Percentiles rank a stretch among this genome's conserved stretches.
Conservation (phyloP, 2,113 vertebrate species). For the Platichthys flesus region DNA sequence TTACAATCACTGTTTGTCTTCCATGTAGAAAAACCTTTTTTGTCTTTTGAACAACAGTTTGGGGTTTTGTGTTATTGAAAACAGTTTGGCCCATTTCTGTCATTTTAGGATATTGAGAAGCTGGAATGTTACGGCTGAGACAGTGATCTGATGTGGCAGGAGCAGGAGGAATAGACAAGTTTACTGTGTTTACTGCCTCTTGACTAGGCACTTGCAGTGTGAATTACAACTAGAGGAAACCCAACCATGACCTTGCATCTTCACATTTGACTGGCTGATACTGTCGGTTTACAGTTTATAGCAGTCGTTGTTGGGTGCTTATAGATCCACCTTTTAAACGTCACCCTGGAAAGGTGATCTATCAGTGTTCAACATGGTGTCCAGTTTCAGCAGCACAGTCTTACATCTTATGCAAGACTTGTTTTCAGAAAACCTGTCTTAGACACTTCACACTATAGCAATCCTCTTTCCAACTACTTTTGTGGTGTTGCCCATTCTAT, state of each 20-base stretch:
- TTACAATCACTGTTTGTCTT: no score
- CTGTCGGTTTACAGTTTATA: neutral
- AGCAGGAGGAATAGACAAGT: neutral
- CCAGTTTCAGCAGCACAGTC: neutral
- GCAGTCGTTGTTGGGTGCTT: neutral
- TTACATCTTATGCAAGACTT: neutral
- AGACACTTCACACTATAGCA: neutral
- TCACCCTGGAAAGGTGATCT: neutral
- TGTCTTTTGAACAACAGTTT: no score
- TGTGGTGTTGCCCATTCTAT: neutral
- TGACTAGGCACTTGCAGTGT: slow-evolving; percentile 2
- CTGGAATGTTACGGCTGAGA: neutral
- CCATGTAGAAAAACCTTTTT: neutral
- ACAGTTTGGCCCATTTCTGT: neutral
- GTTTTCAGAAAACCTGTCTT: slow-evolving; percentile 11
- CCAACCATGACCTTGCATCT: neutral
- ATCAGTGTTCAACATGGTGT: neutral
- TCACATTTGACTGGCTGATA: neutral
- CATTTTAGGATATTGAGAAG: neutral
- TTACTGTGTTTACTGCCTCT: neutral
- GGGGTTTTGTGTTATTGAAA: neutral
- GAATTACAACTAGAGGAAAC: neutral
- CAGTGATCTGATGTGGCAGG: neutral
- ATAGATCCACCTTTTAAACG: neutral
- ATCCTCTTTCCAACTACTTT: slow-evolving; percentile 4